Evolutionary conservation across 2,113 vertebrate genomes (phyloP).

Genomic region (Macquaria australasica): DNA sequence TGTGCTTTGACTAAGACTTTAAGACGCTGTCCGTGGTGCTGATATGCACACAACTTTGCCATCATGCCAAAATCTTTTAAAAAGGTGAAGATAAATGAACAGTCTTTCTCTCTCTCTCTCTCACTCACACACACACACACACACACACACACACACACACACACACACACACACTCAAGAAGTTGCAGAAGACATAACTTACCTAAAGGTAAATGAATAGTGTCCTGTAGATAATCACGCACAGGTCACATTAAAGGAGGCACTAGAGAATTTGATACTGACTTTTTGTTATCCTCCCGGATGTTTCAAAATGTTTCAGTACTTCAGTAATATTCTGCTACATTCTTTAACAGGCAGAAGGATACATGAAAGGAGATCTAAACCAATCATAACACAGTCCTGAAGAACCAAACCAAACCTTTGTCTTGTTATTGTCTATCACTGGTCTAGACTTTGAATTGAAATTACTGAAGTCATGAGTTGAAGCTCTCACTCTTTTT

Average conservation of each 20-base stretch:
- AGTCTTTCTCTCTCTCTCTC: not conserved
- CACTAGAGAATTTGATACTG: not conserved
- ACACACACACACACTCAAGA: not conserved
- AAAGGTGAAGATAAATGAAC: not conserved
- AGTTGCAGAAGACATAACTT: not conserved
- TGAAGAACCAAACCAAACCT: not conserved
- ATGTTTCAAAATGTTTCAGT: not conserved
- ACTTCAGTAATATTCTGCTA: not conserved
- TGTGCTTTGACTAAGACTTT: not conserved
- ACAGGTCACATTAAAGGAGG: not conserved
- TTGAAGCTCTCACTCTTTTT: not conserved
- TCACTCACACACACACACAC: not conserved
- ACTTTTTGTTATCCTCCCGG: too few relatives aligned
- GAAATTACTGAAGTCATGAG: not conserved
- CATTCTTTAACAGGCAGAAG: not conserved
- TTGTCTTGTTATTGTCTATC: too few relatives aligned
- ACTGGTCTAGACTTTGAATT: not conserved
- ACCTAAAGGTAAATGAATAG: not conserved
- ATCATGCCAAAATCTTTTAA: not conserved
- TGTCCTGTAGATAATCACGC: not conserved
- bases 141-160: not conserved
- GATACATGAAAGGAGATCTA: not conserved
- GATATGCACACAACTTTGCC: not conserved
- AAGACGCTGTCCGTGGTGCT: conserved; percentile 1
- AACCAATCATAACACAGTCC: not conserved